A percentile compares a stretch with the other conserved stretches of the same genome.
These are phyloP conservation scores for Leptinotarsa defecta DNA, from an alignment of 1,140 invertebrate species.

Conservation along the genomic window DNA sequence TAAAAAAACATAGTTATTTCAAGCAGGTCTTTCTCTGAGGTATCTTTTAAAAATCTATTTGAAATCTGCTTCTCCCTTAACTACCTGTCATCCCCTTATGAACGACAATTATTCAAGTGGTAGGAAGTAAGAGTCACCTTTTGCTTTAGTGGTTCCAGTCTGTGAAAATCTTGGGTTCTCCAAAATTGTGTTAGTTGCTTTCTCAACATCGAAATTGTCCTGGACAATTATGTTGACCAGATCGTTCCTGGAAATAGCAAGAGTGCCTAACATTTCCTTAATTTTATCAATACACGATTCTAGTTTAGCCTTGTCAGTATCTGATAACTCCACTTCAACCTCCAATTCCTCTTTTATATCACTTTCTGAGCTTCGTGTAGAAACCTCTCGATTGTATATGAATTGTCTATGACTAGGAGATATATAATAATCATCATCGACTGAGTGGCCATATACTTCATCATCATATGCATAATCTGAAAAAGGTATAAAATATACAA, in stretches of 20 bases:
- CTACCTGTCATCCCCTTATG: too few relatives aligned
- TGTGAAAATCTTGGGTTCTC: slow-evolving; percentile 63
- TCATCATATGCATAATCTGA: slow-evolving; percentile 88
- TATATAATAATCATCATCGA: slow-evolving; percentile 87
- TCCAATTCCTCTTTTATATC: slow-evolving; percentile 78
- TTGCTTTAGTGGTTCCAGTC: background rate
- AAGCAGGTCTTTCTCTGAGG: too few relatives aligned
- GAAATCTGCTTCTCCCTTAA: too few relatives aligned
- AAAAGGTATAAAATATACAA: slow-evolving; percentile 56
- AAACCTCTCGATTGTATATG: slow-evolving; percentile 78
- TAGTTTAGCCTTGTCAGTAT: slow-evolving; percentile 72
- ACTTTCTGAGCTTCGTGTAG: slow-evolving; percentile 71
- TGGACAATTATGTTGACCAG: slow-evolving; percentile 41
- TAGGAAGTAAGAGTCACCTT: background rate
- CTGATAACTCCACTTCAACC: slow-evolving; percentile 62
- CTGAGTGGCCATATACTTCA: slow-evolving; percentile 89
- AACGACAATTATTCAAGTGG: too few relatives aligned
- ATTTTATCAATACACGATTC: slow-evolving; percentile 85
- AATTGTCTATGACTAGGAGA: slow-evolving; percentile 87
- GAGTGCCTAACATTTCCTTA: slow-evolving; percentile 40
- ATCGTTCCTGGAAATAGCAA: slow-evolving; percentile 41
- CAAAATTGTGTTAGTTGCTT: slow-evolving; percentile 67
- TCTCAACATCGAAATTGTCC: slow-evolving; percentile 42
- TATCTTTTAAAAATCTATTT: too few relatives aligned
- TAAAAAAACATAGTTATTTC: too few relatives aligned